Base-by-base conservation (phyloP, 2,797 vertebrate species). In the Liparis tanakae region DNA sequence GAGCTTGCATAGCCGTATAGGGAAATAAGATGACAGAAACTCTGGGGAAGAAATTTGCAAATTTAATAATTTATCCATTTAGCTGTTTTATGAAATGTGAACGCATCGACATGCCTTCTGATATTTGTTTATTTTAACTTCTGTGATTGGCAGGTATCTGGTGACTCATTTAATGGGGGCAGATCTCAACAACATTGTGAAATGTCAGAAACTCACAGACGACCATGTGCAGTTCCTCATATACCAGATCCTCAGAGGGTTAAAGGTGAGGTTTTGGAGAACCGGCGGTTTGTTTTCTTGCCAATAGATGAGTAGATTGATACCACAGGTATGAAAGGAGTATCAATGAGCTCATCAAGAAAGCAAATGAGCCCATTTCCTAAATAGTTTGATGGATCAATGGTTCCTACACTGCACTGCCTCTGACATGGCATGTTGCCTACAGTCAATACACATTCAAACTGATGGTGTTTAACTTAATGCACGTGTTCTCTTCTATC, bases 151-250 rank as follows among this genome's bases (percentile, higher is more conserved):
- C 72, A 99, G 98, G 89, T 99, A 99, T 88, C 91, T 99, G 73
- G 98, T 99, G 91, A 99, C 98, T 80, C 97, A 99, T 88, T 95
- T 99, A 67, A 99, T 99, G 98, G 98, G 98, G 41, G 98, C 98
- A 61, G 98, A 99, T 93, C 95, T 99, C 79, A 99, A 99, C 94
- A 99, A 99, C 91, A 99, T 99, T 67, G 98, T 99, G 74, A 99
- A 99, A 93, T 99, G 98, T 93, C 98, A 99, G 94, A 99, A 98
- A 85, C 96, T 99, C 79, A 99, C 97, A 0, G 98, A 99, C 75
- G 98, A 99, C 93, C 98, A 99, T 0, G 98, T 99, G 83, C 98
- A 99, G 92, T 99, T 99, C 84, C 96, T 99, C 78, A 99, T 99
- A 90, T 99, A 99, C 88, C 98, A 99, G 84, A 99, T 99, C 82